Evolutionary conservation across 2,888 invertebrate genomes (phyloP), one percentile per base, ranked within the genome.

Genomic region (Himalopsyche anomala): DNA sequence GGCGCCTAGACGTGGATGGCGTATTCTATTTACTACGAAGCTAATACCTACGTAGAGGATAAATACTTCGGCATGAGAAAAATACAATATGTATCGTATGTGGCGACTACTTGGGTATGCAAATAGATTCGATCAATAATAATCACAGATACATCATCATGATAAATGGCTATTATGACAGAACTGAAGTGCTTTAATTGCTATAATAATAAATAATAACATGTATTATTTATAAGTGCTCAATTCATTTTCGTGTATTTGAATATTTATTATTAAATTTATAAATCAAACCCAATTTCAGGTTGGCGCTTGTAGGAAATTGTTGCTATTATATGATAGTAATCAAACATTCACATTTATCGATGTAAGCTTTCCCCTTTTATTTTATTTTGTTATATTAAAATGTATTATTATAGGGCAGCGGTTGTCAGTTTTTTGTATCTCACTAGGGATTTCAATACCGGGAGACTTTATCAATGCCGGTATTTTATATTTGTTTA

Each of bases 201-300:
- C 62, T 62, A 62, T 62, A 19, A 62, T 62, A 62, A 62, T 62
- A 62, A 62, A 62, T 62, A 62, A 62, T 62, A 62, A 62, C 28
- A 62, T 62, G 19, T 9, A 62, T 19, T 62, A 62, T 62, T 19
- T 19, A 19, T 19, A 62, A 62, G 28, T 3, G 62, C 8, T 28
- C 19, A 62, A 62, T 62, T 11, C 4, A 19, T 62, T 62, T 62
- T 62, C 19, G 3, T 19, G 5, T 62, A 62, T 62, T 62, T 19
- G 2, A 9, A 62, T 19, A 9, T 19, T 19, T 19, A 62, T 19
- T 62, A 62, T 19, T 56, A 19, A 19, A 19, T 19, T 62, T 62
- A 62, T 62, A 9, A 19, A 19, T 62, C 28, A 51, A 4, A 15
- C 15, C 51, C 15, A 51, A 51, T 51, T 51, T 3, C 3, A 15